Evolutionary conservation across 1,140 invertebrate species (phyloP).

Genomic region (Anastrepha ludens): DNA sequence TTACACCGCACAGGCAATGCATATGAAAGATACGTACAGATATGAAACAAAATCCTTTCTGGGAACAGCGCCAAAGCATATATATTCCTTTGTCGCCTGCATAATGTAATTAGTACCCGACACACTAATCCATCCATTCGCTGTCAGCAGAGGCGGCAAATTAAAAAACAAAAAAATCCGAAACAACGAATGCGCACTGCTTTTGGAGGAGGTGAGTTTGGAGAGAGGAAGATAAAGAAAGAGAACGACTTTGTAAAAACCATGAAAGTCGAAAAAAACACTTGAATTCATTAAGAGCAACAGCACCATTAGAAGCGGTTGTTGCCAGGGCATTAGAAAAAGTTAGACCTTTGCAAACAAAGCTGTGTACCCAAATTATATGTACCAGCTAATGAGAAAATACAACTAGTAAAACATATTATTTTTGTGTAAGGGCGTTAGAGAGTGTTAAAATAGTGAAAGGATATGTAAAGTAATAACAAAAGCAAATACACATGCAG

Average conservation of each 20-base stretch:
- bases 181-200: background rate
- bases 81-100: background rate
- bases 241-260: background rate
- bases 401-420: no score
- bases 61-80: background rate
- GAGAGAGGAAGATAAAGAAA: background rate
- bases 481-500: no score
- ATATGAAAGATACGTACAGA: no score
- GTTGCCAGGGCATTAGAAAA: background rate
- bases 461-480: no score
- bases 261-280: background rate
- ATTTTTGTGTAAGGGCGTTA: no score
- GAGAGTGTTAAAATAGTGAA: no score
- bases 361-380: no score
- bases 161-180: background rate
- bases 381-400: no score
- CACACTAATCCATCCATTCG: conserved; percentile 16
- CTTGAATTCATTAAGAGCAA: background rate
- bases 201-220: background rate
- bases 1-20: background rate
- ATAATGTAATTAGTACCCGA: conserved; percentile 34
- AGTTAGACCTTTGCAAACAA: background rate
- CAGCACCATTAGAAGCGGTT: background rate
- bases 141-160: background rate
- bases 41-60: background rate